Evolutionary conservation across 1,140 invertebrate species (phyloP), one percentile per base, ranked within the genome.

Genomic region (Drosophila orosa): DNA sequence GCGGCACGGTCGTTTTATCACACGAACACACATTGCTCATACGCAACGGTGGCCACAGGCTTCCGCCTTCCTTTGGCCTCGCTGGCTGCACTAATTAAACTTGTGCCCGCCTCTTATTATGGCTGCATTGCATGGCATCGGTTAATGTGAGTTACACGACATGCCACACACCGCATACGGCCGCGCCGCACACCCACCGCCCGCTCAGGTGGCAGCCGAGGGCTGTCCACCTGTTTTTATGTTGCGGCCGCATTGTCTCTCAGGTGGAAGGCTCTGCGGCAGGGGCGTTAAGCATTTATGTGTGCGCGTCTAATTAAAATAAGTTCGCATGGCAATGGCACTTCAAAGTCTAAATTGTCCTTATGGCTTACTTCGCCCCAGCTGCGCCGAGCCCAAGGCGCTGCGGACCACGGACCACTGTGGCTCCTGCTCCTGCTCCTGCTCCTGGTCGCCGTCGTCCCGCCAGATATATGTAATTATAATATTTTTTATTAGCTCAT

Each of bases 401-500:
- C 48, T 66, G 67, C 78, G 57, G 54, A 44, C 55, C 59, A 40
- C 19, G 42, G 33, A n/a, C 31, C 50, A 54, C 13, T n/a, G 13
- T 35, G 19, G 29, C 27, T 33, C 29, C n/a, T 19, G 60, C 35
- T 68, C 37, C n/a, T 19, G 60, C 35, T 68, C 37, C n/a, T n/a
- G 29, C 27, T 33, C 29, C n/a, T 19, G 60, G 45, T 68, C 37
- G 48, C 29, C 65, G 13, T 24, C 60, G 31, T 25, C 13, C 40
- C n/a, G 45, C 39, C 31, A 71, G 40, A 69, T 69, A 80, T 90
- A 86, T 78, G 78, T 91, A 91, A 91, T 91, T 91, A 91, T 90
- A 91, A 91, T 87, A 87, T 91, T 91, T 91, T 91, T 91, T 90
- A 91, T 91, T 87, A 86, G 85, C 90, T 90, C 90, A 91, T 91